Conservation (phyloP, 2,113 vertebrate species). For the Mormoops blainvillei region DNA sequence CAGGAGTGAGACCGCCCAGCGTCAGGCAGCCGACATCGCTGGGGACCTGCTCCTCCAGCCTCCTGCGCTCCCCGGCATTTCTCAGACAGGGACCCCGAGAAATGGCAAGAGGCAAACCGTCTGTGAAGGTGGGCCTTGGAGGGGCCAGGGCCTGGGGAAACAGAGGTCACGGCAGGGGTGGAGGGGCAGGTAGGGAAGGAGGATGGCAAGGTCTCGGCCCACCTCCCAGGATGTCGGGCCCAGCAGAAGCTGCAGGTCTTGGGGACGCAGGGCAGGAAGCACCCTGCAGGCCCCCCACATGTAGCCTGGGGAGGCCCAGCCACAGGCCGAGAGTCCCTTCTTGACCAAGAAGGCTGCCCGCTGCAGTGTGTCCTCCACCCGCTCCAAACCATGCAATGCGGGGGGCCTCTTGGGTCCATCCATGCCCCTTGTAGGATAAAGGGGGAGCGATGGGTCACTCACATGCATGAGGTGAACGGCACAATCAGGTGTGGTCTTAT, state of each 20-base stretch:
- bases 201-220: neutral
- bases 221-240: neutral
- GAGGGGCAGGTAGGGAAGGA: neutral
- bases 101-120: neutral
- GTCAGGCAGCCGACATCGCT: neutral
- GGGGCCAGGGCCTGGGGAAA: neutral
- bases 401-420: neutral
- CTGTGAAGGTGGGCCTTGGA: neutral
- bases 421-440: neutral
- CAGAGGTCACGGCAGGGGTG: neutral
- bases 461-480: neutral
- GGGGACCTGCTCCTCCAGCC: neutral
- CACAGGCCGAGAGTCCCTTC: neutral
- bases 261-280: neutral
- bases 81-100: neutral
- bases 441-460: neutral
- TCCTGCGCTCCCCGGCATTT: neutral
- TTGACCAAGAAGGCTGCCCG: neutral
- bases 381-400: neutral
- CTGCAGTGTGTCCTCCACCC: neutral
- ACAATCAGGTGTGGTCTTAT: neutral
- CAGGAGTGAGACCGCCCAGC: rapidly evolving
- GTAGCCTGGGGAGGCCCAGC: neutral
- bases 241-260: neutral
- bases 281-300: neutral